Evolutionary conservation across 2,113 vertebrate species (phyloP), one percentile per base, ranked within the genome.

Genomic region (Mus pahari): DNA sequence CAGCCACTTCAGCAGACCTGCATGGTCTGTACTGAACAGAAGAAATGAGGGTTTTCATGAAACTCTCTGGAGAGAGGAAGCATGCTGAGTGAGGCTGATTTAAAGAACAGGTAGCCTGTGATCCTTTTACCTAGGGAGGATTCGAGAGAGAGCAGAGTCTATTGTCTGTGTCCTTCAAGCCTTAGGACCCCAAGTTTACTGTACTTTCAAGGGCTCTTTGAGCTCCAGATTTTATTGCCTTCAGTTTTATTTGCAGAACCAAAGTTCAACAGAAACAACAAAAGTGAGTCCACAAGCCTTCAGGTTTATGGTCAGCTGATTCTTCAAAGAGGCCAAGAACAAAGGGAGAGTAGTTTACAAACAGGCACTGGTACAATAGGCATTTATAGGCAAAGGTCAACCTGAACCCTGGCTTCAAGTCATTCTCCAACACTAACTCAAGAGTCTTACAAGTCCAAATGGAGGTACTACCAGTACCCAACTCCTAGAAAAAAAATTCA

Each of bases 11-110:
- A 36, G 7, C 3, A 77, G 16, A 13, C 48, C 50, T 55, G 45
- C 48, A 79, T 33, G 50, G 45, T 55, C 31, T 36, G 33, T 20
- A 53, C 2, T 36, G 31, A 94, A 36, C 33, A 92, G 17, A 77
- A 91, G 60, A 95, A 86, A 64, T 10, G 87, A 96, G 62, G 62
- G 22, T 96, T 95, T 89, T 45, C 83, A 22, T 28, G 45, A 79
- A 70, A 71, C 45, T 93, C 2, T 77, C 77, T n/a, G 33, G 50
- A 87, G 74, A 79, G 36, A 86, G 66, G 66, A 64, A 73, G 45
- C n/a, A n/a, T 95, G 31, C 8, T 22, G 24, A 75, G 36, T 58
- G 77, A 55, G n/a, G 53, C 16, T 58, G 9, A 55, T 36, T 36
- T 36, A 39, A 79, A 58, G 78, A 58, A 39, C 50, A 58, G 20